Base-by-base conservation (phyloP, 2,113 vertebrate genomes). In the Haliaeetus leucogaster region DNA sequence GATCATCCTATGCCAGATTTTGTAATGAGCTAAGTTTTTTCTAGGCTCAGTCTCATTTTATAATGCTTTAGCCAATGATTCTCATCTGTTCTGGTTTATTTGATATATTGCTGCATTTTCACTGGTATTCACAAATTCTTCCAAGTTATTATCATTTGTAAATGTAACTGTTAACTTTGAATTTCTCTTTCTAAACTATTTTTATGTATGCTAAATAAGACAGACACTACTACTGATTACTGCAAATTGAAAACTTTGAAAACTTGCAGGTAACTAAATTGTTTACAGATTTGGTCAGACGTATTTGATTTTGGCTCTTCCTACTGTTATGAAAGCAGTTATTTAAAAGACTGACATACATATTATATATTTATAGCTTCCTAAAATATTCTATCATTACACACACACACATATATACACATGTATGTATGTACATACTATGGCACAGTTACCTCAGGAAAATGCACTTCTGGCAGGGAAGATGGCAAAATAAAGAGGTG, bases 321-420 rank as follows among this genome's bases (percentile, higher is more conserved):
- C n/a, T 59, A 56, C 15, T 63, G 6, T 72, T 59, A 52, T 32
- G 16, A 86, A 78, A 70, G 12, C 9, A 36, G 1, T 53, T 10
- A 56, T 88, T 95, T 50, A 82, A 62, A 80, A 89, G 21, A 27
- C 11, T 74, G 32, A 45, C 8, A 22, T 27, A 6, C 21, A 56
- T 52, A 50, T 32, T 18, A 50, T 59, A 38, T 63, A 21, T 53
- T 34, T 88, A 29, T 3, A 76, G 7, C 16, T 86, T 82, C 53
- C n/a, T 76, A 36, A 88, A 86, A 76, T 65, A 65, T 45, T 63
- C 13, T 40, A 3, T 48, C 8, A 7, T 43, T 76, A 7, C 7
- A 26, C 16, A 50, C 9, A 36, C 4, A 20, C 0, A 7, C 2
- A 40, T 9, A 13, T 11, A 14, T 10, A 6, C 23, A 2, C 15